Evolutionary conservation across 1,140 invertebrate species (phyloP), one percentile per base, ranked within the genome.

Genomic region (Drosophila triauraria): DNA sequence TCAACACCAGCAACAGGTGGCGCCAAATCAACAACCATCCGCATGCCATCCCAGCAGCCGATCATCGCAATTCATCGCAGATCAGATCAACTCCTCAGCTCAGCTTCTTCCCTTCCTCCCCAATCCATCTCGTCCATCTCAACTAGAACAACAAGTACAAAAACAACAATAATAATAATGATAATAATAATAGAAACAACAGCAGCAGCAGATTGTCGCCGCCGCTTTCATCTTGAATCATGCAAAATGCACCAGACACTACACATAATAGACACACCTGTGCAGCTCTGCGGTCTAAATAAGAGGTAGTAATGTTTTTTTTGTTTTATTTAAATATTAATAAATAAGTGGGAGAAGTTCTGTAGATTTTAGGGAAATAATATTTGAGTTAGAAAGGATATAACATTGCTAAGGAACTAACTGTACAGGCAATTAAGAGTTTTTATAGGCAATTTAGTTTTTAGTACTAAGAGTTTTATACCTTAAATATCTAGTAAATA

Each of bases 91-190:
- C 27, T 30, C 62, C 43, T 67, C 62, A 62, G 63, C 63, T 61
- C 57, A 46, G 63, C 63, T 67, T 67, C 40, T 32, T 70, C 17
- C 63, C 42, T 32, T 46, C 63, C 20, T 32, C 30, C 17, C 23
- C 62, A 48, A 32, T 46, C 42, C 63, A 68, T 70, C 40, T 70
- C 40, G 67, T 65, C 71, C 76, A 69, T 82, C 7, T 54, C 80
- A 88, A 62, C 71, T 74, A 86, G 67, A 78, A 59, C 64, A 78
- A 82, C 75, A 77, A 78, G 27, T 70, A 53, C n/a, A 57, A 50
- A 40, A 69, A 64, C 23, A 61, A 81, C 17, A 65, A 72, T 23
- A 72, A 59, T n/a, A 72, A 72, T 2, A 38, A 38, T 27, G 25
- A 30, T 38, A 54, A 15, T 9, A 42, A 77, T 60, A 78, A 60